Percentiles rank a stretch among this genome's conserved stretches.
These are phyloP conservation scores for Eleginops maclovinus DNA, from an alignment of 2,113 vertebrate genomes.

Conservation along the genomic window DNA sequence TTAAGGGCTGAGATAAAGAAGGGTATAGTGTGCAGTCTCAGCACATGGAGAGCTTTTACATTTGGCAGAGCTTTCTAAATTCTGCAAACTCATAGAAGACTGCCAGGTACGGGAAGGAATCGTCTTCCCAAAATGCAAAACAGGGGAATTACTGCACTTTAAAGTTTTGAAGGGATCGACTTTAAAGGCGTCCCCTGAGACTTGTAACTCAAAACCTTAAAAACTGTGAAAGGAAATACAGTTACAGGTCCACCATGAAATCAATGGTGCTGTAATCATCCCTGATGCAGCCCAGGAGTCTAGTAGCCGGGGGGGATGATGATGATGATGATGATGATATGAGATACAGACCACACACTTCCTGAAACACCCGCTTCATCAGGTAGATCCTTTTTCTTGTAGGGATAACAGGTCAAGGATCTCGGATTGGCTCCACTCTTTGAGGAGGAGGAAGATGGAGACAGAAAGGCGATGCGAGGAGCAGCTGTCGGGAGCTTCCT, in stretches of 20 bases:
- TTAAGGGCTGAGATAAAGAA: slow-evolving; percentile 35
- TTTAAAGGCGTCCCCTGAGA: slow-evolving; percentile 42
- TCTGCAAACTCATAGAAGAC: slow-evolving; percentile 6
- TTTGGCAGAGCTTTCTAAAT: slow-evolving; percentile 32
- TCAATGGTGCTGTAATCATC: slow-evolving; percentile 62
- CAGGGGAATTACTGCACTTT: slow-evolving; percentile 23
- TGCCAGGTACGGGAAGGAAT: slow-evolving; percentile 24
- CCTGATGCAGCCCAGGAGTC: slow-evolving; percentile 50
- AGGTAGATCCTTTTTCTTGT: slow-evolving; percentile 35
- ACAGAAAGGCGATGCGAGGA: slow-evolving; percentile 68
- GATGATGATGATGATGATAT: slow-evolving; percentile 36
- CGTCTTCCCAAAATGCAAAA: slow-evolving; percentile 56
- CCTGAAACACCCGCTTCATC: slow-evolving; percentile 21
- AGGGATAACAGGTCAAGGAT: slow-evolving; percentile 42
- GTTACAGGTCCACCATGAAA: slow-evolving; percentile 55
- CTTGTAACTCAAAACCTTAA: slow-evolving; percentile 57
- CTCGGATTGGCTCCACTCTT: slow-evolving; percentile 24
- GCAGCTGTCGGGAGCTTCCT: slow-evolving; percentile 77
- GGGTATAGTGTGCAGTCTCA: slow-evolving; percentile 42
- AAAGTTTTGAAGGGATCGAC: slow-evolving; percentile 19
- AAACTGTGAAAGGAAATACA: slow-evolving; percentile 58
- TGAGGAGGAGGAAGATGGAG: slow-evolving; percentile 18
- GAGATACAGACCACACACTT: slow-evolving; percentile 37
- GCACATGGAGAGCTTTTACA: slow-evolving; percentile 21
- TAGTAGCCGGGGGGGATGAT: neutral